These are phyloP conservation scores for Deroplatys truncata DNA, from an alignment of 2,888 invertebrate genomes.

Conservation along the genomic window DNA sequence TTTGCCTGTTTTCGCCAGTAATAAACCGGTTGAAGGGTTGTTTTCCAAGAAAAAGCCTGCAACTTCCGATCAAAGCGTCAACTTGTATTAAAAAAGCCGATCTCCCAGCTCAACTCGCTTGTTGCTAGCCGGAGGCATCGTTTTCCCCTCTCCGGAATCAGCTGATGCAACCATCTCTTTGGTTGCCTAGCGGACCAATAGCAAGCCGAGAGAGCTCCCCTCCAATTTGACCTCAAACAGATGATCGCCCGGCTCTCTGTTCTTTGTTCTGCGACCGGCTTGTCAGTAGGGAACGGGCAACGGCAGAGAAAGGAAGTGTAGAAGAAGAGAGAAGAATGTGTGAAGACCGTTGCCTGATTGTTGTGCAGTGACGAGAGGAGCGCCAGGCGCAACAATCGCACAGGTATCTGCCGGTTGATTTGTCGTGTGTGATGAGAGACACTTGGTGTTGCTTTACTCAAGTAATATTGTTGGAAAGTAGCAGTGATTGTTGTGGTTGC, in stretches of 20 bases:
- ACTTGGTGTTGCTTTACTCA: neutral
- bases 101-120: neutral
- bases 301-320: neutral
- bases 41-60: neutral
- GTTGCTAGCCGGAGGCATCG: constrained; percentile 6
- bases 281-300: neutral
- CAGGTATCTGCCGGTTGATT: neutral
- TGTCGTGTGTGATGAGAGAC: neutral
- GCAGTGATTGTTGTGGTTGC: neutral
- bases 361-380: constrained; percentile 2
- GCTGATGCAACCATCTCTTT: constrained; percentile 37
- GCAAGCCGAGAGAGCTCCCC: neutral
- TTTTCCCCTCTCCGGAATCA: neutral
- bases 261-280: neutral
- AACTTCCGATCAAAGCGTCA: neutral
- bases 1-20: neutral
- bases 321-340: neutral
- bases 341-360: constrained; percentile 3
- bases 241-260: constrained; percentile 1
- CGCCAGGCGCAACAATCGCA: neutral
- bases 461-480: neutral
- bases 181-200: constrained; percentile 37
- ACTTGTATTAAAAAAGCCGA: neutral
- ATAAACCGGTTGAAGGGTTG: neutral
- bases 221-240: constrained; percentile 9